Evolutionary conservation across 2,113 vertebrate species (phyloP).

Genomic region (Gorsachius goisagi): DNA sequence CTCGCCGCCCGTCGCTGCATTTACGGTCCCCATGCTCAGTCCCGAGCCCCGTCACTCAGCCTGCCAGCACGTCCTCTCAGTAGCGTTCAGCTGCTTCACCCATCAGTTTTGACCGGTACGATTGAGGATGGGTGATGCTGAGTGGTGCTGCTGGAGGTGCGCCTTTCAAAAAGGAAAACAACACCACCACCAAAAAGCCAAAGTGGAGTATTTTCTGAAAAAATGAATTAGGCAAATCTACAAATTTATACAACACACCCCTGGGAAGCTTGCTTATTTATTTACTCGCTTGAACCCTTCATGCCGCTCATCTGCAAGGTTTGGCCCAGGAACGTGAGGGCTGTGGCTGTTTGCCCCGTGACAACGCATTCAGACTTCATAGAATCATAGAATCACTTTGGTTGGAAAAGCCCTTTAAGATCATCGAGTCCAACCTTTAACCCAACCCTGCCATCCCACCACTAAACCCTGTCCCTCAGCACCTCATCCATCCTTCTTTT

Average conservation of each 20-base stretch:
- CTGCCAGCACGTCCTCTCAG: neutral
- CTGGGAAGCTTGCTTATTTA: neutral
- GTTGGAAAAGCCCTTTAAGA: no score
- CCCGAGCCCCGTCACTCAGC: neutral
- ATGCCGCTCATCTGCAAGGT: neutral
- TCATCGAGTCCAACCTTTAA: no score
- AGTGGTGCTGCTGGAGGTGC: neutral
- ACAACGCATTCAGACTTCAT: no score
- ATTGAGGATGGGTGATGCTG: neutral
- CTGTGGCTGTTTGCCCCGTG: no score
- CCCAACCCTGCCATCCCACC: no score
- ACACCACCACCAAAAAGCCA: no score
- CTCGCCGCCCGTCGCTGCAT: rapidly evolving
- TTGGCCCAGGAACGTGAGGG: neutral
- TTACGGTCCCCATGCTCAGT: rapidly evolving
- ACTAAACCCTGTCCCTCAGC: no score
- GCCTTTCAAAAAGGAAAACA: neutral
- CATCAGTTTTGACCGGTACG: rapidly evolving
- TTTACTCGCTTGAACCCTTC: neutral
- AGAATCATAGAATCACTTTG: no score
- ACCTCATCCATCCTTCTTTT: no score
- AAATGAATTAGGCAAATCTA: neutral
- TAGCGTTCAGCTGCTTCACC: neutral
- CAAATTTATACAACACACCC: neutral
- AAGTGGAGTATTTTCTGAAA: neutral